A percentile compares a stretch with the other conserved stretches of the same genome.
Evolutionary conservation across 2,888 invertebrate species (phyloP).

Genomic region (Cordylochernes scorpioides): DNA sequence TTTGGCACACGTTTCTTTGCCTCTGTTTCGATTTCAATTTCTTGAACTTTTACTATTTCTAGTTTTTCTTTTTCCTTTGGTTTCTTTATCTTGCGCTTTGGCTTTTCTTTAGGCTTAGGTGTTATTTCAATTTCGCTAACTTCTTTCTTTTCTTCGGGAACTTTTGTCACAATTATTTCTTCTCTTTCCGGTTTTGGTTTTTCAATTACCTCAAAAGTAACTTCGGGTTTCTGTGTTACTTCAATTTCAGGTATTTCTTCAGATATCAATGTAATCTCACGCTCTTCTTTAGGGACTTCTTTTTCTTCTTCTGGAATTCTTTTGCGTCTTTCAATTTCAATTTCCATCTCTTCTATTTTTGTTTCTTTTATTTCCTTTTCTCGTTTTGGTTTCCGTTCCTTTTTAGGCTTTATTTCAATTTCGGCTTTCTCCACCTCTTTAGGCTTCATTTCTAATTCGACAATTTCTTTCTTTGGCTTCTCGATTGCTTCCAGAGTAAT

Average conservation of each 20-base stretch:
- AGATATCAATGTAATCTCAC: no score
- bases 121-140: constrained; percentile 1
- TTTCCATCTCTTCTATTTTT: constrained; percentile 1
- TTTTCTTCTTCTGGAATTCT: no score
- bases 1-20: constrained; percentile 1
- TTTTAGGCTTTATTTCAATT: constrained; percentile 1
- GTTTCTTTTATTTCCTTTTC: no score
- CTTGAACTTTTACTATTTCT: not conserved
- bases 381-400: constrained; percentile 1
- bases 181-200: constrained; percentile 1
- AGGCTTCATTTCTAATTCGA: not conserved
- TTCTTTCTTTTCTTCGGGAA: constrained; percentile 2
- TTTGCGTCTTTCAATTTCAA: constrained; percentile 1
- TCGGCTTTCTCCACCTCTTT: constrained; percentile 3
- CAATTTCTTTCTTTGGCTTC: constrained; percentile 1
- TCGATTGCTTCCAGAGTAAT: no score
- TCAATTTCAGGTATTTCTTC: constrained; percentile 1
- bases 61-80: constrained; percentile 2
- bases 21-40: not conserved
- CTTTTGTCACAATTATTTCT: constrained; percentile 1
- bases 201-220: constrained; percentile 2
- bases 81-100: constrained; percentile 1
- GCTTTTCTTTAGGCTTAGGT: constrained; percentile 1
- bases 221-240: constrained; percentile 2
- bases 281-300: not conserved